Percentiles rank a stretch among this genome's conserved stretches.
These are phyloP conservation scores for Lonchura striata DNA, from an alignment of 2,113 vertebrate genomes.

Conservation along the genomic window DNA sequence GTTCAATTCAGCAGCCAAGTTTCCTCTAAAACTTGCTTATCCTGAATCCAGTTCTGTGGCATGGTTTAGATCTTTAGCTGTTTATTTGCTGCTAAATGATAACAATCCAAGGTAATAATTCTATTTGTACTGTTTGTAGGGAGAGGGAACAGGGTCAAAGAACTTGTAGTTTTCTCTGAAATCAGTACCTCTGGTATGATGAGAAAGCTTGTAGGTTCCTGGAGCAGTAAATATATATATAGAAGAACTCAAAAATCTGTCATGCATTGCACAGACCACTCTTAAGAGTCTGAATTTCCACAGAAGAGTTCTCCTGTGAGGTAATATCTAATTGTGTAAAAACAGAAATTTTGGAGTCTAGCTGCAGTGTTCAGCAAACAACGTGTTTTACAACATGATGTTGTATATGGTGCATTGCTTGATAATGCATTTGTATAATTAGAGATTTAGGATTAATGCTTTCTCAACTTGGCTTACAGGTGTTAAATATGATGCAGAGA, in stretches of 20 bases:
- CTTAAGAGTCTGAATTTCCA: not conserved
- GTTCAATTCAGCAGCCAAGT: not conserved
- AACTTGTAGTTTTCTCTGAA: not conserved
- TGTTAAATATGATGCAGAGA: conserved; percentile 90
- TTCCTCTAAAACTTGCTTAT: not conserved
- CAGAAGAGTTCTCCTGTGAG: fast-evolving
- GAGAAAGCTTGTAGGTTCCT: not conserved
- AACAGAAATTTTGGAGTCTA: not conserved
- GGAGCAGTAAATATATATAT: not conserved
- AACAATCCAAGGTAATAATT: not conserved
- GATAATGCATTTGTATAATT: not conserved
- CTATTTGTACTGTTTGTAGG: not conserved
- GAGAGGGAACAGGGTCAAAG: not conserved
- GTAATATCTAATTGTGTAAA: not conserved
- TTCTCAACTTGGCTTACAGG: conserved; percentile 69
- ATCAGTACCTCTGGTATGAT: not conserved
- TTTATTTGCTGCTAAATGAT: not conserved
- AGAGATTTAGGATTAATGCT: not conserved
- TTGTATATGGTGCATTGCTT: not conserved
- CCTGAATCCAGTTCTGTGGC: not conserved
- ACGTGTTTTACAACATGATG: not conserved
- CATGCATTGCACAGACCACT: not conserved
- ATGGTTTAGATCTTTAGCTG: not conserved
- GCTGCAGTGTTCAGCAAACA: not conserved
- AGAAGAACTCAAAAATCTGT: not conserved